Evolutionary conservation across 2,797 vertebrate species (phyloP).

Genomic region (Pteropus rufus): DNA sequence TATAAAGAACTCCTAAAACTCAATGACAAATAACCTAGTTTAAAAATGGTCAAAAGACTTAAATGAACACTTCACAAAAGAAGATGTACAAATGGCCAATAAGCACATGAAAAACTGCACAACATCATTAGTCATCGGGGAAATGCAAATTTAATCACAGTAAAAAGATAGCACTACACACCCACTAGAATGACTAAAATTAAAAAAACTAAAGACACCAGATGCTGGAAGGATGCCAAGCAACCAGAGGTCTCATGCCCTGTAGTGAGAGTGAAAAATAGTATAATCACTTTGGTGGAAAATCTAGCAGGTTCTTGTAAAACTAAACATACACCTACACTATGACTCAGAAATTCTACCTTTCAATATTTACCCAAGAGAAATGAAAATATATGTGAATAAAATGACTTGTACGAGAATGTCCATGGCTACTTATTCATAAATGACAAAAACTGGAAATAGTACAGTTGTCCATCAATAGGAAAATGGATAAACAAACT

Average conservation of each 20-base stretch:
- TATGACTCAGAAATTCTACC: neutral
- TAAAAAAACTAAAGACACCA: constrained; percentile 12
- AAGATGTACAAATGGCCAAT: neutral
- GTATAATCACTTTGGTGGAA: neutral
- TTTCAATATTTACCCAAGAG: neutral
- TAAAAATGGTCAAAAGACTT: neutral
- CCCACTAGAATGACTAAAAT: neutral
- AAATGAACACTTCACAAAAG: neutral
- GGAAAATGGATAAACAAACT: neutral
- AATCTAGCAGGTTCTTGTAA: neutral
- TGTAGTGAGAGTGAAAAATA: neutral
- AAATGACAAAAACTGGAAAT: neutral
- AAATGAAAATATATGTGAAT: neutral
- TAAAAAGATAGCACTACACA: neutral
- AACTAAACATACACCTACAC: neutral
- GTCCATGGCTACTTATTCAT: neutral
- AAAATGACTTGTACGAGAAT: neutral
- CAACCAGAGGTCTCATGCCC: neutral
- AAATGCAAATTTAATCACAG: constrained; percentile 38
- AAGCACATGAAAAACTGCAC: neutral
- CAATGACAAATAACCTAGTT: neutral
- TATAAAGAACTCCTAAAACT: neutral
- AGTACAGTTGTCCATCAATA: neutral
- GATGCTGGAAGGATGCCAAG: neutral
- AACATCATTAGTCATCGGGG: neutral